Percentiles rank a stretch among this genome's conserved stretches.
phyloP scores from a whole-genome alignment of 2,888 invertebrate genomes.

The Allacma fusca region DNA sequence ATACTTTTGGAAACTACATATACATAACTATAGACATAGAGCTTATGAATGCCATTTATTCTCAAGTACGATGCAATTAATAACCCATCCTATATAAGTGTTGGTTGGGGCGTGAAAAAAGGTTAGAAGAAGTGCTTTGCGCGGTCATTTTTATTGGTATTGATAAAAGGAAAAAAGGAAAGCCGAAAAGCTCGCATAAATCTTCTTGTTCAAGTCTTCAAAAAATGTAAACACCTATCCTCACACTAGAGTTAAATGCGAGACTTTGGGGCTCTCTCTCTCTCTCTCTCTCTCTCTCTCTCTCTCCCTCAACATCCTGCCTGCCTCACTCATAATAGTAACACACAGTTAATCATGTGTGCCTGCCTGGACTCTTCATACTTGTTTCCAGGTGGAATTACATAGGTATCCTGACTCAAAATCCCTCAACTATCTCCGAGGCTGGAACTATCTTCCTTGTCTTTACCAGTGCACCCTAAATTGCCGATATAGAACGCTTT shows the following conservation, averaged over 20 bases:
- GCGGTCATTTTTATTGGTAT: constrained; percentile 62
- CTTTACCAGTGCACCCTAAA: not conserved
- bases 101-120: constrained; percentile 54
- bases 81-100: constrained; percentile 48
- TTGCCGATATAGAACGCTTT: not conserved
- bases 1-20: not conserved
- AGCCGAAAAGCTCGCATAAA: constrained; percentile 56
- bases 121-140: constrained; percentile 50
- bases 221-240: constrained; percentile 45
- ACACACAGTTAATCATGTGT: constrained; percentile 24
- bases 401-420: not conserved
- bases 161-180: constrained; percentile 61
- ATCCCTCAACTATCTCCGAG: not conserved
- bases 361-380: not conserved
- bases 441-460: too few relatives aligned
- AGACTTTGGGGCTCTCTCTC: not conserved
- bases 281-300: constrained; percentile 10
- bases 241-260: not conserved
- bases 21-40: not conserved
- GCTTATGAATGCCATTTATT: constrained; percentile 46
- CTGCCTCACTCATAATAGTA: constrained; percentile 21
- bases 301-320: not conserved
- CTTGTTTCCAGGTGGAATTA: not conserved
- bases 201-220: constrained; percentile 48
- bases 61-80: constrained; percentile 50